Base-by-base conservation (phyloP, 2,888 invertebrate genomes). In the Crematogaster levior region DNA sequence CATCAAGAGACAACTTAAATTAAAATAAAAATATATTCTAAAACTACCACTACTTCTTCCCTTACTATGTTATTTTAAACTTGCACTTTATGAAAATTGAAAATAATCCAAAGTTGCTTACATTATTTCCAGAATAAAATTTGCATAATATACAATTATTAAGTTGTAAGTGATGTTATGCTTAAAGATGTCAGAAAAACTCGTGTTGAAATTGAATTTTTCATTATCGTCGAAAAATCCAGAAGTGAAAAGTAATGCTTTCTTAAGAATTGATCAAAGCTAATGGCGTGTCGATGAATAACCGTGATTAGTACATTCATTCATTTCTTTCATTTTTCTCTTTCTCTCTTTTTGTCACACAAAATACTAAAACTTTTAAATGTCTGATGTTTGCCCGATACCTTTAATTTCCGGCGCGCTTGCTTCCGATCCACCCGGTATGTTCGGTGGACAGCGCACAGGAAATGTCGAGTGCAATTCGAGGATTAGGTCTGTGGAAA, bases 391-490 rank as follows among this genome's bases (percentile, higher is more conserved):
- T 18, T 48, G n/a, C 21, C 9, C 21, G 40, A 27, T 68, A 53
- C 9, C 77, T 74, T 46, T 46, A 56, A 80, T 60, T 80, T 40
- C 10, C 34, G 5, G 5, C 40, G 27, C 61, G 37, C 24, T 40
- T 53, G 72, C 81, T 85, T 86, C 81, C 86, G 84, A 56, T 43
- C 43, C 65, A 63, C 65, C 63, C 46, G 73, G 9, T 81, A 10
- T 63, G 46, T 65, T 74, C 74, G 12, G 10, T 53, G 81, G 37
- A 15, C 72, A 63, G 83, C 82, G 68, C 79, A 79, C 85, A 85
- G 90, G 85, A 88, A 88, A 89, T 90, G 90, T 90, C 88, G 82
- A 86, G 83, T 84, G 89, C 89, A 90, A 90, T 90, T 89, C 88
- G 88, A 90, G 85, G 81, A 86, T 74, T 74, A 43, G 30, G 51